These are phyloP conservation scores for Tribolium madens DNA, from an alignment of 1,140 invertebrate genomes.

Conservation along the genomic window DNA sequence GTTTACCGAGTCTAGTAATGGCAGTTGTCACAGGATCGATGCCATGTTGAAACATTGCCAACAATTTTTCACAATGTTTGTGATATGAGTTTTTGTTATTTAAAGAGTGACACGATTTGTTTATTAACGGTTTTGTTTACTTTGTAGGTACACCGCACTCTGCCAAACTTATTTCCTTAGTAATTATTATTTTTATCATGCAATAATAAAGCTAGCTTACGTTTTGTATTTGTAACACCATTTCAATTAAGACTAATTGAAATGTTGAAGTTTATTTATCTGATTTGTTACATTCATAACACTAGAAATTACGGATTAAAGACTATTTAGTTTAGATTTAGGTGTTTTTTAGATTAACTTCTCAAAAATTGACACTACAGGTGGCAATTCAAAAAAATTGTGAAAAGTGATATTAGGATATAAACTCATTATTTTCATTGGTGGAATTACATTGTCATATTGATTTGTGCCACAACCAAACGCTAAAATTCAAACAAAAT, in stretches of 20 bases:
- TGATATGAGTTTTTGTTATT: conserved; percentile 25
- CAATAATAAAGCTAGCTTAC: conserved; percentile 34
- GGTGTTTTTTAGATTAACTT: conserved; percentile 36
- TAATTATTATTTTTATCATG: conserved; percentile 24
- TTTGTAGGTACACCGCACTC: conserved; percentile 37
- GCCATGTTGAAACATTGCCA: conserved; percentile 23
- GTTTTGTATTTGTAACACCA: conserved; percentile 29
- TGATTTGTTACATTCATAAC: conserved; percentile 19
- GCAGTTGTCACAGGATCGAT: conserved; percentile 21
- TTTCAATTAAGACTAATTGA: conserved; percentile 21
- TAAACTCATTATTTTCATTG: conserved; percentile 39
- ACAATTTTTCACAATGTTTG: conserved; percentile 41
- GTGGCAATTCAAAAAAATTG: conserved; percentile 43
- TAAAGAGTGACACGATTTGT: conserved; percentile 17
- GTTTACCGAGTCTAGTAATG: conserved; percentile 21
- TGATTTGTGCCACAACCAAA: conserved; percentile 16
- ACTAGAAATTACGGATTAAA: conserved; percentile 27
- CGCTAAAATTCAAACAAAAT: not conserved
- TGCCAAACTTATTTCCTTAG: conserved; percentile 12
- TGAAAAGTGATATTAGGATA: conserved; percentile 51
- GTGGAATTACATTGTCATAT: not conserved
- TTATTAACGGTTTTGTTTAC: conserved; percentile 1
- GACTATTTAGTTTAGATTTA: conserved; percentile 40
- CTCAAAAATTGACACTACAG: conserved; percentile 27
- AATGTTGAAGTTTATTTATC: conserved; percentile 9